Percentiles rank a stretch among this genome's conserved stretches.
phyloP scores from a whole-genome alignment of 2,113 vertebrate species.

The Hemiprocne comata region DNA sequence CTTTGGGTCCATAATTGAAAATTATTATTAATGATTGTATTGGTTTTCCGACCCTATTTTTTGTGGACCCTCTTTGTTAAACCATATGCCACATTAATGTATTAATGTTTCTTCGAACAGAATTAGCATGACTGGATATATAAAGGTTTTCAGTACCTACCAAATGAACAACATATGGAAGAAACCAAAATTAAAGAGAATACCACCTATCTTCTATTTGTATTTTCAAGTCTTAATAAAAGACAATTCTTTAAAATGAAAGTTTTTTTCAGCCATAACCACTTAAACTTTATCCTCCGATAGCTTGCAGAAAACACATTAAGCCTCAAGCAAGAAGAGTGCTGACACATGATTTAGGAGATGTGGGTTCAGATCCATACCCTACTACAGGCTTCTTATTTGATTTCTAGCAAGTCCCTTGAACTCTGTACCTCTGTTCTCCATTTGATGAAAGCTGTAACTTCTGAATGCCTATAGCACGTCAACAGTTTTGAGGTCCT shows the following conservation, averaged over 20 bases:
- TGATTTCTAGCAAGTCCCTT: background rate
- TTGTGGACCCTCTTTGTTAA: background rate
- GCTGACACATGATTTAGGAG: fast-evolving
- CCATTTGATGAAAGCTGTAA: background rate
- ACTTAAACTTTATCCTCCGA: background rate
- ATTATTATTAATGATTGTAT: background rate
- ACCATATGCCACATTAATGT: background rate
- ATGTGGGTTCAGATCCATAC: background rate
- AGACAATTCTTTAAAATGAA: background rate
- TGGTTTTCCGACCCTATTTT: background rate
- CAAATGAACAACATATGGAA: background rate
- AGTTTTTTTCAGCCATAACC: background rate
- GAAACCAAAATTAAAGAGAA: background rate
- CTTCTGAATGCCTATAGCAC: background rate
- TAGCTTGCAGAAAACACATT: background rate
- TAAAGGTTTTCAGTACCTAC: background rate
- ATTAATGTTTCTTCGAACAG: background rate
- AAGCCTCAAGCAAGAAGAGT: background rate
- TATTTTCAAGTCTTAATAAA: background rate
- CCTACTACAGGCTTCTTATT: background rate
- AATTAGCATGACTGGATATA: background rate
- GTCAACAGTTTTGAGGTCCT: background rate
- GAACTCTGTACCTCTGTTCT: background rate
- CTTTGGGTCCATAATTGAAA: background rate
- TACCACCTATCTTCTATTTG: background rate